Evolutionary conservation across 30 jellyfish, hydroid and myxozoan species (phyloP), one percentile per base, ranked within the genome.

Genomic region (Aurelia sp.): DNA sequence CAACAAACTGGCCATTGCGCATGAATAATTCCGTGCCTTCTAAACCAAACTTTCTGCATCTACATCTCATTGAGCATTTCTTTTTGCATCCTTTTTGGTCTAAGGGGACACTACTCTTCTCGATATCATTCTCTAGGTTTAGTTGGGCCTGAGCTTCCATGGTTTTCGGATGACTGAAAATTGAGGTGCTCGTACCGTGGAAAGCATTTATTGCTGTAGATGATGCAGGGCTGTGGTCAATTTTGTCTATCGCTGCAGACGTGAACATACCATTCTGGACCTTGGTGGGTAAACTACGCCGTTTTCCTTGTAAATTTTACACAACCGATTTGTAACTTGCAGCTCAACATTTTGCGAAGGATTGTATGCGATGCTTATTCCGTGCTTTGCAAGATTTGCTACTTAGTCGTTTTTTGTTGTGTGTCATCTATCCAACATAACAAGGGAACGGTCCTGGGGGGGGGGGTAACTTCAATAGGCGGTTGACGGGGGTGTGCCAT

Each of bases 111-210:
- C 50, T 67, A 19, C 40, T 24, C 41, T 67, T 57, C 59, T 67
- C 79, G 40, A 67, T 67, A 35, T 44, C 79, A 22, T 44, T 22
- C 50, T 67, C 79, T 18, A 67, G 79, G 4, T 30, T 2, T 13
- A 67, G 50, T 67, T 19, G 40, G 40, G 40, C 22, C 33, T 21
- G 67, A 12, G 20, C 82, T 30, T 5, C 62, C 40, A 30, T 24
- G 19, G 75, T 62, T 61, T 59, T 22, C 58, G 72, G 81, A 65
- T 80, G 90, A 21, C 63, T 81, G 35, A 80, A 63, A 20, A 80
- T 44, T 63, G 90, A 80, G 21, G 63, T 80, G 50, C 72, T 64
- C 31, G 90, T 80, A 63, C 90, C 90, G 33, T 80, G 90, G 69
- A 80, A 80, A 62, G 90, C 70, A 30, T 21, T 50, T 9, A 24